Evolutionary conservation across 2,113 vertebrate genomes (phyloP).

Genomic region (Polypterus bichir): DNA sequence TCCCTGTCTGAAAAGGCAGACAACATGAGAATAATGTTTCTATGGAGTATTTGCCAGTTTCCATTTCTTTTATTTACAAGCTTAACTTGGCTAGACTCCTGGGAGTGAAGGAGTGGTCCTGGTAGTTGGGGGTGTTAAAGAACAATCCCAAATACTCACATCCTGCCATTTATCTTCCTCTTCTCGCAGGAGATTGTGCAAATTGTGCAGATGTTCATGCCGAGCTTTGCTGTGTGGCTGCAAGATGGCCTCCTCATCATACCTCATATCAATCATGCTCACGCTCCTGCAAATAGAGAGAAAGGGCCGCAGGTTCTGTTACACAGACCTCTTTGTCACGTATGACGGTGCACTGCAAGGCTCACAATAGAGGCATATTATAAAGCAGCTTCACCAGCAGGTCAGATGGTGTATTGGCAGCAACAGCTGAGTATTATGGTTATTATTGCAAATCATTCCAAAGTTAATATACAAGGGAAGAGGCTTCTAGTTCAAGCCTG

Average conservation of each 20-base stretch:
- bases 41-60: neutral
- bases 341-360: no score
- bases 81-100: neutral
- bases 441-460: no score
- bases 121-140: neutral
- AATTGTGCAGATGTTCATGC: conserved; percentile 77
- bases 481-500: no score
- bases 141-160: conserved; percentile 48
- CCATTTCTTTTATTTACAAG: neutral
- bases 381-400: no score
- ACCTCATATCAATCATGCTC: conserved; percentile 92
- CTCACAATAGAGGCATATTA: no score
- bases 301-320: neutral
- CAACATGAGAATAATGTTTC: neutral
- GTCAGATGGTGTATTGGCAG: no score
- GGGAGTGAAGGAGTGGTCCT: neutral
- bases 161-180: conserved; percentile 94
- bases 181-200: conserved; percentile 77
- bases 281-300: conserved; percentile 56
- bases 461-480: no score
- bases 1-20: neutral
- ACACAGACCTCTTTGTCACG: no score
- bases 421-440: no score
- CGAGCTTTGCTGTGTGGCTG: conserved; percentile 80
- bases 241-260: conserved; percentile 59